Evolutionary conservation across 2,888 invertebrate genomes (phyloP).

Genomic region (Stramonita haemastoma): DNA sequence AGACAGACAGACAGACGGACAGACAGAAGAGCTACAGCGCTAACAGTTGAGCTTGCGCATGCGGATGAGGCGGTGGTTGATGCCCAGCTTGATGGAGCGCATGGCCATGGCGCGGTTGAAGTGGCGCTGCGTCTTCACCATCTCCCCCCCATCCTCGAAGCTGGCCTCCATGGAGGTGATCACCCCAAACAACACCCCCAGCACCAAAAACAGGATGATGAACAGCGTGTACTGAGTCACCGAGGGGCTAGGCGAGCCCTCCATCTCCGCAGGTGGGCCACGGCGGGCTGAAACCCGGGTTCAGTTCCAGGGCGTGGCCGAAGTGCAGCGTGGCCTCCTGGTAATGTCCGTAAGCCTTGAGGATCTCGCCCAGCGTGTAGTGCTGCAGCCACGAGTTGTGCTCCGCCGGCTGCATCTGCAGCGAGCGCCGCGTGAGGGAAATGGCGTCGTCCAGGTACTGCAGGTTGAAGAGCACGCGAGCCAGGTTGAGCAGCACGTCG

Average conservation of each 20-base stretch:
- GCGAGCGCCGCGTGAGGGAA: slow-evolving; percentile 88
- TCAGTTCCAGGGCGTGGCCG: slow-evolving; percentile 88
- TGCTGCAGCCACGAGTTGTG: slow-evolving; percentile 94
- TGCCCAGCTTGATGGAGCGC: slow-evolving; percentile 84
- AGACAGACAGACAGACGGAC: background rate
- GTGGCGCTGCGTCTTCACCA: slow-evolving; percentile 85
- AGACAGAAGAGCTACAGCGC: background rate
- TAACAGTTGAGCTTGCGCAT: slow-evolving; percentile 63
- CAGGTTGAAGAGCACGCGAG: slow-evolving; percentile 89
- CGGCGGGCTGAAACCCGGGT: slow-evolving; percentile 90
- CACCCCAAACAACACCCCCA: slow-evolving; percentile 87
- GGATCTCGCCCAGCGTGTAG: slow-evolving; percentile 93
- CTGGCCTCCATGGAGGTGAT: slow-evolving; percentile 85
- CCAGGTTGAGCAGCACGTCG: slow-evolving; percentile 90
- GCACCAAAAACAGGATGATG: slow-evolving; percentile 91
- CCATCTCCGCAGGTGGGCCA: slow-evolving; percentile 89
- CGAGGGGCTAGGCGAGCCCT: slow-evolving; percentile 86
- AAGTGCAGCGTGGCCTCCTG: slow-evolving; percentile 91
- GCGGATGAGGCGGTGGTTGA: slow-evolving; percentile 74
- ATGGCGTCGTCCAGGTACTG: slow-evolving; percentile 94
- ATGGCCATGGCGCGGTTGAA: slow-evolving; percentile 94
- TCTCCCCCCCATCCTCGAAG: slow-evolving; percentile 70
- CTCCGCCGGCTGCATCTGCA: slow-evolving; percentile 90
- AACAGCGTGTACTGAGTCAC: slow-evolving; percentile 91
- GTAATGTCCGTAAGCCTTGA: slow-evolving; percentile 93